Conservation (phyloP, 2,888 invertebrate species). For the Sarcophaga subvicina region DNA sequence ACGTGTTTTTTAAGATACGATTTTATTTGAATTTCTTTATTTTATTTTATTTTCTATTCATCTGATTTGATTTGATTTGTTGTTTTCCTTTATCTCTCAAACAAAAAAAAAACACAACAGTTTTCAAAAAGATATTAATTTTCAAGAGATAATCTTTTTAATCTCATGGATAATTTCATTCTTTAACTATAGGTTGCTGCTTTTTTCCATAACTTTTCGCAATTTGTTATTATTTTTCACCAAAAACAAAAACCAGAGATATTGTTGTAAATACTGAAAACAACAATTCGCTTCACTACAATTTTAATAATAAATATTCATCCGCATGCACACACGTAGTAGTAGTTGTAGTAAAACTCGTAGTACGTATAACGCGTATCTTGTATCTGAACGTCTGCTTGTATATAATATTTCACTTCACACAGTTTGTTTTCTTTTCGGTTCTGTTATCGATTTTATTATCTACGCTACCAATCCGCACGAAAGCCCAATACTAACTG, state of each 20-base stretch:
- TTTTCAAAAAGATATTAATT: constrained; percentile 44
- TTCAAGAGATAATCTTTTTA: background rate
- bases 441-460: constrained; percentile 66
- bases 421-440: constrained; percentile 53
- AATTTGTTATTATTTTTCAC: constrained; percentile 24
- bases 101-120: constrained; percentile 15
- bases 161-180: background rate
- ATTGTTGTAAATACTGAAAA: constrained; percentile 10
- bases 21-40: constrained; percentile 31
- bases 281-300: constrained; percentile 7
- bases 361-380: constrained; percentile 52
- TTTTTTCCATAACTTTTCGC: constrained; percentile 13
- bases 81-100: constrained; percentile 30
- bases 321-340: constrained; percentile 41
- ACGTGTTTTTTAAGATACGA: constrained; percentile 45
- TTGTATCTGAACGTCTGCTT: constrained; percentile 63
- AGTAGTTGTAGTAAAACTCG: constrained; percentile 4
- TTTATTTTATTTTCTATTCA: constrained; percentile 22
- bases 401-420: constrained; percentile 21
- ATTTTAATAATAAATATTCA: constrained; percentile 33
- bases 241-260: background rate
- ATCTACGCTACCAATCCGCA: constrained; percentile 73
- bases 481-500: constrained; percentile 79
- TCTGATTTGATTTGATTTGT: background rate
- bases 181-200: background rate